A percentile compares a stretch with the other conserved stretches of the same genome.
phyloP scores from a whole-genome alignment of 2,888 invertebrate genomes.

The Drosophila helvetica region DNA sequence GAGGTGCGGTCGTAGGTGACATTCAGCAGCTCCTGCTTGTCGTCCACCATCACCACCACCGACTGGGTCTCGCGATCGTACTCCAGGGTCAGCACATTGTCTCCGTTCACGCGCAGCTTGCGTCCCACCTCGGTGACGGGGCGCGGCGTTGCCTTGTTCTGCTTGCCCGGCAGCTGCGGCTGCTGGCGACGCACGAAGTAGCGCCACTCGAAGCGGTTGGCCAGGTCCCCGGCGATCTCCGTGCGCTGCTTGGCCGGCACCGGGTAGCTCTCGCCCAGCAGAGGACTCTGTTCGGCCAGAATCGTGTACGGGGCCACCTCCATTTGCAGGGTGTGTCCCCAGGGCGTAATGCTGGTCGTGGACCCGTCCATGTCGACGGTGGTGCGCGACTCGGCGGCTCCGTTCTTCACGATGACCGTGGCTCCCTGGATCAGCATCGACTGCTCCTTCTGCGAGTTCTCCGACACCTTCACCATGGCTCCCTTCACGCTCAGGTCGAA shows the following conservation, averaged over 20 bases:
- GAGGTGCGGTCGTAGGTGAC: constrained; percentile 94
- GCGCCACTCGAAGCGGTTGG: constrained; percentile 97
- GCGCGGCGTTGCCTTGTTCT: constrained; percentile 83
- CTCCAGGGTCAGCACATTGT: constrained; percentile 94
- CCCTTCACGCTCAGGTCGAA: constrained; percentile 96
- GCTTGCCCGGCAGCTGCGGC: constrained; percentile 86
- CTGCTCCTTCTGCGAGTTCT: constrained; percentile 92
- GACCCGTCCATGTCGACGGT: constrained; percentile 92
- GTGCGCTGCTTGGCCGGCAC: constrained; percentile 95
- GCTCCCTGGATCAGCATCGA: constrained; percentile 95
- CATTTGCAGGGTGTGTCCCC: constrained; percentile 94
- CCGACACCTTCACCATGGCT: constrained; percentile 92
- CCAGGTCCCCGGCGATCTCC: constrained; percentile 94
- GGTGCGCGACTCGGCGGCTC: constrained; percentile 92
- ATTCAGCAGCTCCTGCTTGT: constrained; percentile 92
- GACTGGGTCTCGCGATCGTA: constrained; percentile 95
- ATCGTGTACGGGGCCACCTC: constrained; percentile 96
- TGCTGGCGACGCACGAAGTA: constrained; percentile 92
- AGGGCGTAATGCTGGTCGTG: constrained; percentile 91
- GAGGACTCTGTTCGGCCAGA: constrained; percentile 93
- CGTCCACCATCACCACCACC: constrained; percentile 94
- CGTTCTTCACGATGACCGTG: constrained; percentile 91
- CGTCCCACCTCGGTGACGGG: constrained; percentile 93
- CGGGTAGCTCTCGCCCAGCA: constrained; percentile 95
- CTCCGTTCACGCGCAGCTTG: constrained; percentile 94